Evolutionary conservation across 2,888 invertebrate species (phyloP).

Genomic region (Pachydiplax longipennis): DNA sequence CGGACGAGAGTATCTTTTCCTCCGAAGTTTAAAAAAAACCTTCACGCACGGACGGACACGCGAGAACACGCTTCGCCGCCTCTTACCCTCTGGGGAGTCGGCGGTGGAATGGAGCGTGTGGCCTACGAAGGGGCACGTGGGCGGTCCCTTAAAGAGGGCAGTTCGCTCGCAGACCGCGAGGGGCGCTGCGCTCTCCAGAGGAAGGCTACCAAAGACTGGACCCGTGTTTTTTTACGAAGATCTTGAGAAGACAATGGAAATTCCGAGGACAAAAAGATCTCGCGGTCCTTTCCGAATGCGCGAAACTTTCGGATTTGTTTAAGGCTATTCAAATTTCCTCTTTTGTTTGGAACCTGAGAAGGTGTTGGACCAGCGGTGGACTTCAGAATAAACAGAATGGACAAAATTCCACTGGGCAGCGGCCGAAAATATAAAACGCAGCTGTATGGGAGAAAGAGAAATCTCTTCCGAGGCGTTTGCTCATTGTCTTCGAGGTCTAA

Average conservation of each 20-base stretch:
- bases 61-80: neutral
- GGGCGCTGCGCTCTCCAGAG: neutral
- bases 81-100: conserved; percentile 30
- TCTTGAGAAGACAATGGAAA: neutral
- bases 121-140: conserved; percentile 7
- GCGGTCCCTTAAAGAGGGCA: neutral
- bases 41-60: neutral
- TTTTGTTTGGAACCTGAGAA: neutral
- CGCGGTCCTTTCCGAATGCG: neutral
- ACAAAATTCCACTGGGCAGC: neutral
- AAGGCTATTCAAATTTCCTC: neutral
- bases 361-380: neutral
- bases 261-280: neutral
- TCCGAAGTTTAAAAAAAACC: neutral
- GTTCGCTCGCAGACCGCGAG: neutral
- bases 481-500: no score
- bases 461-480: no score
- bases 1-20: neutral
- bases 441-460: no score
- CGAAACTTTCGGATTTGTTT: neutral
- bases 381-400: neutral
- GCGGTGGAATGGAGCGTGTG: conserved; percentile 21
- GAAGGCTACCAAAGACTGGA: neutral
- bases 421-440: no score
- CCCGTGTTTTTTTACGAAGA: neutral